Conservation (phyloP, 2,797 vertebrate genomes). For the Kryptopterus vitreolus region DNA sequence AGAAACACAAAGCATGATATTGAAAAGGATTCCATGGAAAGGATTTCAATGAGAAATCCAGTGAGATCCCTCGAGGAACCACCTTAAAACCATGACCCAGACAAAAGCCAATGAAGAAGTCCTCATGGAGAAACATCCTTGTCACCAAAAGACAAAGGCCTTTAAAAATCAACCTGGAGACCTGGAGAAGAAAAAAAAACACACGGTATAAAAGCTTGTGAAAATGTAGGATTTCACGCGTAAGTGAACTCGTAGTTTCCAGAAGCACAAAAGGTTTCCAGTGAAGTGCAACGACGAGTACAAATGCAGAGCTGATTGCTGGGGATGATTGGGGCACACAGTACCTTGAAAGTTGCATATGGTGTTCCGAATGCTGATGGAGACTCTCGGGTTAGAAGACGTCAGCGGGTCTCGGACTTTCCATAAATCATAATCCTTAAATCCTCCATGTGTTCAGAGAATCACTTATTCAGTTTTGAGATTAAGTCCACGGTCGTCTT, state of each 20-base stretch:
- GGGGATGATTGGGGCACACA: background rate
- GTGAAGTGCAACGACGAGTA: background rate
- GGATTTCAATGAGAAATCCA: too few species aligned
- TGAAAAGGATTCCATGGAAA: too few species aligned
- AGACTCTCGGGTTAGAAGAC: background rate
- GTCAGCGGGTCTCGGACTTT: background rate
- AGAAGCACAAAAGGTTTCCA: too few species aligned
- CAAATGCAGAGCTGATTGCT: conserved; percentile 17
- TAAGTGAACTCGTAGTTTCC: background rate
- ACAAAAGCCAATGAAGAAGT: too few species aligned
- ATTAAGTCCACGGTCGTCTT: too few species aligned
- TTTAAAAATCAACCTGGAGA: background rate
- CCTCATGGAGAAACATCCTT: too few species aligned
- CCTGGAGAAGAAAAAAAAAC: background rate
- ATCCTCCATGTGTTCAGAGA: background rate
- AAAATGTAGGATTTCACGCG: background rate
- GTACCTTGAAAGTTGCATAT: background rate
- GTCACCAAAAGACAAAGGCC: too few species aligned
- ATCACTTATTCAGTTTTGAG: background rate
- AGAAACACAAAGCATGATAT: too few species aligned
- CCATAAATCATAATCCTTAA: conserved; percentile 4
- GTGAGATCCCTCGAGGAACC: too few species aligned
- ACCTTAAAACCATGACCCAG: too few species aligned
- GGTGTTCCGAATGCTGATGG: background rate
- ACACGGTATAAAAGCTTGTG: background rate